Evolutionary conservation across 1,140 invertebrate species (phyloP), one percentile per base, ranked within the genome.

Genomic region (Bombus affinis): DNA sequence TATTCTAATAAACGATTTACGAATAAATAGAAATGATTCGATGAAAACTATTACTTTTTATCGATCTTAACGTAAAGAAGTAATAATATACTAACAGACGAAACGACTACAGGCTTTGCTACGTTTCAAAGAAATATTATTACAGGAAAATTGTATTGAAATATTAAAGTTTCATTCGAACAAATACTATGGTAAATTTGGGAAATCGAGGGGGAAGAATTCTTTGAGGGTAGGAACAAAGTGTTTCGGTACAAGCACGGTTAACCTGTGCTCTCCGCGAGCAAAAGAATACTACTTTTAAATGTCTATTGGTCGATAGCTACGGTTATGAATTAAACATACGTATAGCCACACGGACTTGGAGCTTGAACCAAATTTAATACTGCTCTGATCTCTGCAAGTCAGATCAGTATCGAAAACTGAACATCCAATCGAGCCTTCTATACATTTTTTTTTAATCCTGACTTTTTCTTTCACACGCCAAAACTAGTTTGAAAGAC

Each of bases 321-420:
- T 57, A 13, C 32, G 42, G 59, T 83, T 83, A 83, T 83, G 72
- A 83, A 83, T 83, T 83, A 83, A 83, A 83, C 73, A 83, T 83
- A 76, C 59, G 72, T 66, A 83, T 76, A 76, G 28, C 32, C n/a
- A 12, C n/a, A 28, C 35, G 22, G 39, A 76, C 42, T 37, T 82
- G 74, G 28, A 65, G 35, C 13, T 32, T 25, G 25, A 28, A 22
- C 53, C 32, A 62, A 82, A 82, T 83, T 83, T 47, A 83, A 76
- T 66, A 75, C 42, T 32, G 37, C 35, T 53, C 59, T 37, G 72
- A n/a, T 75, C 72, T 83, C 72, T 76, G 81, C 72, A 83, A 83
- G 57, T 83, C 81, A 83, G 72, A 83, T 83, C 59, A 83, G 81
- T 83, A 83, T 83, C 42, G 72, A 83, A 83, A 37, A 83, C 57